Evolutionary conservation across 2,113 vertebrate genomes (phyloP).

Genomic region (Tetrax tetrax): DNA sequence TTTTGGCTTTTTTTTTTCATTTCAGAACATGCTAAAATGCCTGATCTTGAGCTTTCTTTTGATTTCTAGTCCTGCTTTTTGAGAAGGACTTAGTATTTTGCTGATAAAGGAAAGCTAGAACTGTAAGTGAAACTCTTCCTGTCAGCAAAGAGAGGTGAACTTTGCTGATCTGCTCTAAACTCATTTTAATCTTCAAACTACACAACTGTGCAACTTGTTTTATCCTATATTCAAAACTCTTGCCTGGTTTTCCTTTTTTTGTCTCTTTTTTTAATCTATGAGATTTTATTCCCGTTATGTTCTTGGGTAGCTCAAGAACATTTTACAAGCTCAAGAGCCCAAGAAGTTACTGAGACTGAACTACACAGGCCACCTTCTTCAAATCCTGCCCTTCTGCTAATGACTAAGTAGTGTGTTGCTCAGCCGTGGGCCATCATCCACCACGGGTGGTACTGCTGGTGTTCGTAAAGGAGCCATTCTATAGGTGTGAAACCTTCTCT

Average conservation of each 20-base stretch:
- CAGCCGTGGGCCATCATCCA: neutral
- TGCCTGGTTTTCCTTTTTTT: neutral
- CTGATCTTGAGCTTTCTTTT: neutral
- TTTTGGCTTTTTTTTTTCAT: neutral
- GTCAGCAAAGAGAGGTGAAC: neutral
- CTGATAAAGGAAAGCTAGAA: neutral
- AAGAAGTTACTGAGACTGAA: neutral
- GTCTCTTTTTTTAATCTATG: neutral
- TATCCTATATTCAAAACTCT: neutral
- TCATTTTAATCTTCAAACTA: neutral
- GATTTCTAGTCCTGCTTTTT: neutral
- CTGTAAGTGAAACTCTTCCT: neutral
- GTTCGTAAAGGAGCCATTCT: neutral
- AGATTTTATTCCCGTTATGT: neutral
- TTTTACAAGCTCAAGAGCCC: neutral
- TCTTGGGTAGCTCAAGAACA: neutral
- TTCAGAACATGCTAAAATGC: neutral
- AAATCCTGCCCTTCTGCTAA: neutral
- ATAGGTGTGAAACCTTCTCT: neutral
- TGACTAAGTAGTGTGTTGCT: neutral
- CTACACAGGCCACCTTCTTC: neutral
- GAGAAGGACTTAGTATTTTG: neutral
- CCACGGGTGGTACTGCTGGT: neutral
- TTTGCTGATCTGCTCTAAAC: neutral
- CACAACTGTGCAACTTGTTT: neutral